Base-by-base conservation (phyloP, 2,113 vertebrate genomes). In the Noctilio leporinus region DNA sequence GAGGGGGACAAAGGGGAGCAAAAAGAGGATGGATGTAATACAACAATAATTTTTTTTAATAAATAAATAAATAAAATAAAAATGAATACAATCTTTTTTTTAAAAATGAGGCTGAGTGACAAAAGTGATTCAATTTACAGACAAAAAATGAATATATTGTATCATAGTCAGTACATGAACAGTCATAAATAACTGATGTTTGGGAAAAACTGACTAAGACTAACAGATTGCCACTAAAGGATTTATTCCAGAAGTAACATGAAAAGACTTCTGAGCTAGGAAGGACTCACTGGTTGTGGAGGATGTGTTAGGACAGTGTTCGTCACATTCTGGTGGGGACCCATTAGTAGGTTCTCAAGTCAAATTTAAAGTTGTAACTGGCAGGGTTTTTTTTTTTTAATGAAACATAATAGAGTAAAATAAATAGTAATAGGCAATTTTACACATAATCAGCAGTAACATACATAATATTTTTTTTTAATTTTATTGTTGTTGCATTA, bases 301-400 rank as follows among this genome's bases (percentile, higher is more conserved):
- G 22, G 94, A 38, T 35, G 5, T 24, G 30, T 59, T 10, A 28
- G 35, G 28, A 17, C 20, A 24, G 24, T 33, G 7, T 69, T 80
- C n/a, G 20, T 33, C 47, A 91, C 75, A 53, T 69, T 73, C 43
- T 45, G 43, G 28, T 43, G 76, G 69, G 91, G 62, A 65, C 17
- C 14, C 55, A 35, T n/a, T 22, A 72, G 38, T 83, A 19, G 40
- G 33, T 73, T 90, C 69, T 76, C 62, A 97, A 78, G 93, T 87
- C 28, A 90, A 94, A 87, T 69, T 90, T 85, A 87, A 88, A 88
- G 38, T 73, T 76, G 15, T 73, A 81, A 88, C 16, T 75, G 40
- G 24, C 8, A 55, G n/a, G 12, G 16, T 33, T 69, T 53, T 47
- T 73, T 47, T 73, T 81, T 83, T 51, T 51, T 9, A 80, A 43